These are phyloP conservation scores for Peromyscus nudipes DNA, from an alignment of 2,797 vertebrate species.

Conservation along the genomic window DNA sequence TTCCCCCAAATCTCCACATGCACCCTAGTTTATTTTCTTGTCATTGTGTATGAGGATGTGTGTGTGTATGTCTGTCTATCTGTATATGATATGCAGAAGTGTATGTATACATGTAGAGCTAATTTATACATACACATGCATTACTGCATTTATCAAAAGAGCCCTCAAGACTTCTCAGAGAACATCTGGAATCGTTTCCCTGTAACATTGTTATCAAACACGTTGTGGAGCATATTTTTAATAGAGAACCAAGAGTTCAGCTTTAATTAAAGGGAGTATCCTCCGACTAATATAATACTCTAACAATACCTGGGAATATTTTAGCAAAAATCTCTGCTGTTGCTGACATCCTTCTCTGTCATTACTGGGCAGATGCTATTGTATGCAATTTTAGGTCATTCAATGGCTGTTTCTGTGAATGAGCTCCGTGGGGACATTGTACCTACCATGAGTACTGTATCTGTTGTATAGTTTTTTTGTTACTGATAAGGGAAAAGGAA, in stretches of 20 bases:
- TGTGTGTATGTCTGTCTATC: constrained; percentile 21
- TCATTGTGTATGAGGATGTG: constrained; percentile 58
- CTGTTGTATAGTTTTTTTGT: constrained; percentile 51
- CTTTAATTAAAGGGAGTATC: constrained; percentile 75
- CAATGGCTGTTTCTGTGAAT: constrained; percentile 56
- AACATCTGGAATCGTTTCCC: constrained; percentile 79
- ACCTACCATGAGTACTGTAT: not conserved
- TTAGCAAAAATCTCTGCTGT: constrained; percentile 16
- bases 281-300: constrained; percentile 43
- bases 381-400: not conserved
- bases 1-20: constrained; percentile 76
- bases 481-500: constrained; percentile 56
- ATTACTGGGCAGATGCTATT: not conserved
- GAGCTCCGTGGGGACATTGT: not conserved
- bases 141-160: constrained; percentile 67
- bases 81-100: constrained; percentile 66
- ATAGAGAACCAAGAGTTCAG: constrained; percentile 67
- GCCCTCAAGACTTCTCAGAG: constrained; percentile 48
- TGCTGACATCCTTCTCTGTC: not conserved
- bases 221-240: constrained; percentile 57
- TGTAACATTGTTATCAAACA: constrained; percentile 72
- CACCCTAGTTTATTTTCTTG: constrained; percentile 82
- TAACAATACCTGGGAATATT: constrained; percentile 28
- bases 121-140: constrained; percentile 64
- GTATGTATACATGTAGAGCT: constrained; percentile 68